Conservation (phyloP, 2,113 vertebrate genomes). For the Neomonachus schauinslandi region DNA sequence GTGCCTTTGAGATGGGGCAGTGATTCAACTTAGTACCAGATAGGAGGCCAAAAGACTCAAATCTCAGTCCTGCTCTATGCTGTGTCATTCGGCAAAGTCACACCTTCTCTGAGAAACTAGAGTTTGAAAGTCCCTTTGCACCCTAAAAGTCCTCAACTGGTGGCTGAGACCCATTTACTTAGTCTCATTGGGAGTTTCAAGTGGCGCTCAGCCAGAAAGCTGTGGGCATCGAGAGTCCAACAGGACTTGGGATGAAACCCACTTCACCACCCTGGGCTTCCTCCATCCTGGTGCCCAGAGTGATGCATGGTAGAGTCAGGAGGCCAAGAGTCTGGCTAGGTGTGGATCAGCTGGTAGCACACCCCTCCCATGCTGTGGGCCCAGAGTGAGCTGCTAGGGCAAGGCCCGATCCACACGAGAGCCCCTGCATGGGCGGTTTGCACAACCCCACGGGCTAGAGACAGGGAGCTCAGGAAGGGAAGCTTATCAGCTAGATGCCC, state of each 20-base stretch:
- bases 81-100: not conserved
- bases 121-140: not conserved
- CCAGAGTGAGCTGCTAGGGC: not conserved
- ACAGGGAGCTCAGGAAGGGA: not conserved
- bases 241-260: not conserved
- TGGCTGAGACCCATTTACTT: not conserved
- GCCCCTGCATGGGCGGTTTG: not conserved
- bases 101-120: not conserved
- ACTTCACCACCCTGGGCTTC: not conserved
- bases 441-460: not conserved
- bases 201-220: not conserved
- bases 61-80: not conserved
- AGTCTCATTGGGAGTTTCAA: not conserved
- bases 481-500: not conserved
- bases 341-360: not conserved
- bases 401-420: not conserved
- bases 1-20: not conserved
- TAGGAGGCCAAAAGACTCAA: not conserved
- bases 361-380: not conserved
- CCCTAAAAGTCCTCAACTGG: not conserved
- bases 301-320: not conserved
- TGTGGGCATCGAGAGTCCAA: not conserved
- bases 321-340: not conserved
- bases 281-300: not conserved
- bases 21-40: not conserved